phyloP scores from a whole-genome alignment of 2,888 invertebrate species.

The Nemurella pictetii region DNA sequence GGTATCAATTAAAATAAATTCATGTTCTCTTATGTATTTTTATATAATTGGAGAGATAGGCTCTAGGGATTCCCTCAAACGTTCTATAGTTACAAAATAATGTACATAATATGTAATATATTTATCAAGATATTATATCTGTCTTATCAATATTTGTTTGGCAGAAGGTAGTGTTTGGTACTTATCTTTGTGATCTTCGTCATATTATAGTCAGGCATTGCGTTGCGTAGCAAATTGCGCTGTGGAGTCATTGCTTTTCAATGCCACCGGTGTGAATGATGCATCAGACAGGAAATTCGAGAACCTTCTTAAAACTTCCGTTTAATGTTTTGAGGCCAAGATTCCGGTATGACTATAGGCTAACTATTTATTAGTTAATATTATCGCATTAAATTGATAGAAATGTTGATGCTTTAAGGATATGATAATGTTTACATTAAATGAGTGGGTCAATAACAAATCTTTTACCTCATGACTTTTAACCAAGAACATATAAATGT shows the following conservation, averaged over 20 bases:
- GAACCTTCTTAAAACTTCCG: conserved; percentile 1
- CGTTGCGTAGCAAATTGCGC: background rate
- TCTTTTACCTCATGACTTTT: background rate
- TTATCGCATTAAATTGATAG: background rate
- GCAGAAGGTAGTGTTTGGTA: too few relatives aligned
- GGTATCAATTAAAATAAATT: background rate
- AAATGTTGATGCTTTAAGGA: background rate
- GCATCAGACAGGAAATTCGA: background rate
- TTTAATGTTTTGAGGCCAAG: conserved; percentile 14
- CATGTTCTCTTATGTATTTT: too few relatives aligned
- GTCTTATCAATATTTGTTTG: background rate
- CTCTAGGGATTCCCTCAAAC: too few relatives aligned
- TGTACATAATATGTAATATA: background rate
- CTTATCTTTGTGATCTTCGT: background rate
- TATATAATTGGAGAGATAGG: too few relatives aligned
- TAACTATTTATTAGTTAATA: background rate
- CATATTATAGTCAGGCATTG: background rate
- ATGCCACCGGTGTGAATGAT: background rate
- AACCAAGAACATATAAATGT: background rate
- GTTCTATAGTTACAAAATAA: background rate
- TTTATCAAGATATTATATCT: background rate
- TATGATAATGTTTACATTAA: background rate
- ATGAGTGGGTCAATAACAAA: background rate
- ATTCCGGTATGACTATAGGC: background rate
- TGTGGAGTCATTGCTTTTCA: too few relatives aligned